Conservation (phyloP, 2,888 invertebrate genomes). For the Leptura quadrifasciata region DNA sequence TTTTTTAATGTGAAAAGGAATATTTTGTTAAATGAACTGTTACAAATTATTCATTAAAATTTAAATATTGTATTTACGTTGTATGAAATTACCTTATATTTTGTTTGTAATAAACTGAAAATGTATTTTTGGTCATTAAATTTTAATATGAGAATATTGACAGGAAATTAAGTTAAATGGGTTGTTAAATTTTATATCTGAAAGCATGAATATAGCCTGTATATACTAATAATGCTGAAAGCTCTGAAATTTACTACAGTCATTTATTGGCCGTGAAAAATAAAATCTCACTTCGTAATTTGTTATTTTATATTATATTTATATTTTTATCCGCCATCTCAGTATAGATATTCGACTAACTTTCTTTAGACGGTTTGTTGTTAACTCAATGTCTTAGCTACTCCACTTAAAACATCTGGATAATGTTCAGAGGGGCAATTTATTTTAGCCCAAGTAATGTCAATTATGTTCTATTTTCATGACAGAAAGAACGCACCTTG, state of each 20-base stretch:
- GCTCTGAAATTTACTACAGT: not conserved
- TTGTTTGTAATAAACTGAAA: conserved; percentile 3
- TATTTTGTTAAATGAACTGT: not conserved
- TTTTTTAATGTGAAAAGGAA: not conserved
- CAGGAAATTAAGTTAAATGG: not conserved
- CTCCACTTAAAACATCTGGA: no score
- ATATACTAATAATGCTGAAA: not conserved
- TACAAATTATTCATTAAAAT: not conserved
- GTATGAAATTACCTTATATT: not conserved
- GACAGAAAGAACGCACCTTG: no score
- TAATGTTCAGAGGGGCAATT: no score
- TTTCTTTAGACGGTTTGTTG: no score
- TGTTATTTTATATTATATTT: not conserved
- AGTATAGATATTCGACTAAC: no score
- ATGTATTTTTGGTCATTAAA: conserved; percentile 3
- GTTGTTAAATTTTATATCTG: conserved; percentile 7
- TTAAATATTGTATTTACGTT: not conserved
- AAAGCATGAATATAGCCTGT: not conserved
- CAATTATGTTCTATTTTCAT: no score
- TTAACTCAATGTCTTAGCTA: no score
- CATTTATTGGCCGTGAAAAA: not conserved
- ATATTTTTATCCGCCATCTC: not conserved
- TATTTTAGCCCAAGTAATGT: no score
- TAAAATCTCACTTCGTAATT: not conserved
- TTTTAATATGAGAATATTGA: not conserved